Percentiles rank a stretch among this genome's conserved stretches.
Conservation (phyloP, 2,797 vertebrate genomes). For the Babyrousa celebensis region DNA sequence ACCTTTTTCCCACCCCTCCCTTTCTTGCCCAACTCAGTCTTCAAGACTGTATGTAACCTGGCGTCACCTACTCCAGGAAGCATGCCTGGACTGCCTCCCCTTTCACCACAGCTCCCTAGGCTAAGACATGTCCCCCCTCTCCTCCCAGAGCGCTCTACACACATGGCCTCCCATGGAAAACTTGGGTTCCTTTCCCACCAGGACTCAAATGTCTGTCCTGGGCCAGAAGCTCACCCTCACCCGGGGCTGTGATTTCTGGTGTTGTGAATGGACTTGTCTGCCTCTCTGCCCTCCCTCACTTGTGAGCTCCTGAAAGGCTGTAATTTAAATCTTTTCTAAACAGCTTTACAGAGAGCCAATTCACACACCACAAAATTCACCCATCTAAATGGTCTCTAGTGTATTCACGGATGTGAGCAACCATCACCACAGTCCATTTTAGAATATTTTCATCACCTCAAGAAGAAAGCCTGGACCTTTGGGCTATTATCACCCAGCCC, state of each 20-base stretch:
- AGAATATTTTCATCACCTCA: not conserved
- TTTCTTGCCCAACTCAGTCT: not conserved
- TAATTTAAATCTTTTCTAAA: not conserved
- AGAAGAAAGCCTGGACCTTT: not conserved
- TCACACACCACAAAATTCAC: not conserved
- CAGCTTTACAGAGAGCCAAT: not conserved
- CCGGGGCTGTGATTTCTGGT: not conserved
- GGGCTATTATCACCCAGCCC: not conserved
- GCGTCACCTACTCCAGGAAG: slow-evolving; percentile 9
- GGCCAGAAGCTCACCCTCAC: rapidly evolving
- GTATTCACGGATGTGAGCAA: not conserved
- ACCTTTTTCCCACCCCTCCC: not conserved
- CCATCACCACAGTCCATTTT: not conserved
- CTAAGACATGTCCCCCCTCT: not conserved
- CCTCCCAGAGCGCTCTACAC: not conserved
- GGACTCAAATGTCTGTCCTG: not conserved
- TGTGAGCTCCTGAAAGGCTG: not conserved
- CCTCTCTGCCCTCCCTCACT: not conserved
- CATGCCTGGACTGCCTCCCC: not conserved
- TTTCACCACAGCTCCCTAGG: not conserved
- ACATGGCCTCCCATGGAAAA: not conserved
- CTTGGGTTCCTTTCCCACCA: not conserved
- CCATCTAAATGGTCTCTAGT: not conserved
- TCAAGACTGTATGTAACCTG: not conserved
- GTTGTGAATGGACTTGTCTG: rapidly evolving